These are phyloP conservation scores for Catostomus latipinnis DNA, from an alignment of 2,797 vertebrate genomes.

Conservation along the genomic window DNA sequence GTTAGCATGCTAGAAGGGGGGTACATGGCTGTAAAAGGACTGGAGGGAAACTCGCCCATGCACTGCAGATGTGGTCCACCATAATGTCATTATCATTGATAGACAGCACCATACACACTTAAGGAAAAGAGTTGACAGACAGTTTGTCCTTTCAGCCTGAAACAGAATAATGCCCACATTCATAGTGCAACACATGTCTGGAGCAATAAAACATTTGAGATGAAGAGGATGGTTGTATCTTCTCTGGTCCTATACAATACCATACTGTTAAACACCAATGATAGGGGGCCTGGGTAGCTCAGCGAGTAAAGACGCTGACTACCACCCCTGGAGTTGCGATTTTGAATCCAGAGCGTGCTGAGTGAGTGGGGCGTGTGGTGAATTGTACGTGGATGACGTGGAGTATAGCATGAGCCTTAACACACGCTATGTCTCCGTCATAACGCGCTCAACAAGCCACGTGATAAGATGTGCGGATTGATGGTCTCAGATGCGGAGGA, in stretches of 20 bases:
- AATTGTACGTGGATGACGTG: no score
- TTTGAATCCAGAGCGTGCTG: no score
- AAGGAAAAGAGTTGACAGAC: constrained; percentile 26
- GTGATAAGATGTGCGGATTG: no score
- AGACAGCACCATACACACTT: constrained; percentile 8
- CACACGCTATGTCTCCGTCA: no score
- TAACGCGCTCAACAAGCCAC: no score
- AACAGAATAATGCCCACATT: constrained; percentile 37
- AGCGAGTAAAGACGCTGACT: no score
- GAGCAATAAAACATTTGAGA: background rate
- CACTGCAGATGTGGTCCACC: constrained; percentile 12
- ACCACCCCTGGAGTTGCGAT: no score
- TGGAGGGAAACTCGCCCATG: background rate
- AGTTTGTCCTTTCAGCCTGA: constrained; percentile 29
- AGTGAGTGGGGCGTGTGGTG: no score
- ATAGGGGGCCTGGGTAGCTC: no score
- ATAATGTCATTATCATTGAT: constrained; percentile 18
- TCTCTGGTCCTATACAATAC: background rate
- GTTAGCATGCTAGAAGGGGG: background rate
- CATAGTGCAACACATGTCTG: constrained; percentile 13
- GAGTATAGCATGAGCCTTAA: no score
- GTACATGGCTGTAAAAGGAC: background rate
- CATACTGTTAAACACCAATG: background rate
- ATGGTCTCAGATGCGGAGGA: no score
- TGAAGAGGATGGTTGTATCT: background rate